Evolutionary conservation across 2,113 vertebrate genomes (phyloP), one percentile per base, ranked within the genome.

Genomic region (Uria lomvia): DNA sequence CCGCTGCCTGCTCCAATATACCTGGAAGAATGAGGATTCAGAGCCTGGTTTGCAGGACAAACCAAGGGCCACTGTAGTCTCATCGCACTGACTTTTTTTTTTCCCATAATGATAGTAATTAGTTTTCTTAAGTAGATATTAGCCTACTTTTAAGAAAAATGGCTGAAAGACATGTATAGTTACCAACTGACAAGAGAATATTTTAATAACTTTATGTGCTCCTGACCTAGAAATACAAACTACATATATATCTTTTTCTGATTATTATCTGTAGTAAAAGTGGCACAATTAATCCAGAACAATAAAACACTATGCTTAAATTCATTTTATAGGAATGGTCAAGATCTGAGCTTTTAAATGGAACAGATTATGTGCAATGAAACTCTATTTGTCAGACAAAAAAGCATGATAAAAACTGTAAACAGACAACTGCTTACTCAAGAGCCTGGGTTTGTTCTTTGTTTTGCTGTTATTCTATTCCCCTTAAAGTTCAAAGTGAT

Each of bases 181-280:
- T 84, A 93, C 67, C 86, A 94, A 90, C 1, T 38, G 87, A 94
- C 82, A 90, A 81, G 92, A 95, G 87, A 90, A 8, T 96, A 86
- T 88, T 94, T 96, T 92, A 95, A 86, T 92, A 88, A 47, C 52
- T 74, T 67, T 16, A 73, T 15, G 49, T 67, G 86, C 88, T 93
- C 34, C 86, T 96, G 95, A 92, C 95, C 92, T 84, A 96, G 91
- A 97, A 96, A 89, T 53, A 52, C 12, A 52, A 90, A 42, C 32
- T 68, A 56, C 79, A 53, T 36, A 88, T 73, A 88, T 30, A 86
- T 62, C 72, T 45, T 49, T 62, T 83, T 29, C 34, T 59, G 47
- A 73, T 73, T 58, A 75, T 71, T 68, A 45, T 24, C 75, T 40
- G 27, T 47, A 21, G 92, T 59, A 80, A 34, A 94, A 81, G 83